Percentiles rank a stretch among this genome's conserved stretches.
Conservation (phyloP, 1,140 invertebrate genomes). For the Drosophila carrolli region DNA sequence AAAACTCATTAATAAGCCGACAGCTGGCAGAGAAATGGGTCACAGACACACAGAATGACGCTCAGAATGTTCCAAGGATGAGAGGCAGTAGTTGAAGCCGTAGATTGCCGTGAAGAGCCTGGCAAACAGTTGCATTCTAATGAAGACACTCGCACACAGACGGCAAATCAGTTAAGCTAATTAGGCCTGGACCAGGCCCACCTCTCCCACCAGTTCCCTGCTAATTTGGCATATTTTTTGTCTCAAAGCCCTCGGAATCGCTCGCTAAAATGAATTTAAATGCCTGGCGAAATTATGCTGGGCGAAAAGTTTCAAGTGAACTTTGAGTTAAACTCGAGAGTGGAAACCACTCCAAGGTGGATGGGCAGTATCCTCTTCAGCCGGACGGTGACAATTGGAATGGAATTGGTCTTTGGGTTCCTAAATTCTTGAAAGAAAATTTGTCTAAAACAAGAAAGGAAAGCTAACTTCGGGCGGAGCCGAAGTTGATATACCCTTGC, state of each 20-base stretch:
- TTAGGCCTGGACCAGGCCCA: conserved; percentile 37
- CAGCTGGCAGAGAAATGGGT: conserved; percentile 60
- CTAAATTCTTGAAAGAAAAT: too few species aligned
- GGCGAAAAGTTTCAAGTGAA: conserved; percentile 34
- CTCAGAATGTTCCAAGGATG: conserved; percentile 21
- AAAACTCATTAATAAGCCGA: conserved; percentile 75
- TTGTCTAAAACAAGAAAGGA: too few species aligned
- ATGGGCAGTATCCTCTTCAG: background rate
- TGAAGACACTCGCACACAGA: conserved; percentile 54
- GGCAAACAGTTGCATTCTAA: conserved; percentile 76
- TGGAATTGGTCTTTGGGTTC: background rate
- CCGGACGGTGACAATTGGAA: background rate
- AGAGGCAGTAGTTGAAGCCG: conserved; percentile 5
- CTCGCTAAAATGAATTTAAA: conserved; percentile 53
- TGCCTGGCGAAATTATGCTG: conserved; percentile 32
- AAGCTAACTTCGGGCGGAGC: too few species aligned
- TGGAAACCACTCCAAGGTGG: conserved; percentile 5
- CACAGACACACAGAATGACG: conserved; percentile 40
- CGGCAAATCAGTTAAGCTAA: conserved; percentile 44
- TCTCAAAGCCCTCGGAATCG: conserved; percentile 16
- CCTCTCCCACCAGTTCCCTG: background rate
- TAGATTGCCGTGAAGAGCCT: conserved; percentile 29
- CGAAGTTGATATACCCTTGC: too few species aligned
- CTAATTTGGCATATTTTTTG: conserved; percentile 41
- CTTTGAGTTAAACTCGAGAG: conserved; percentile 20